Base-by-base conservation (phyloP, 2,797 vertebrate genomes). In the Cygnus olor region DNA sequence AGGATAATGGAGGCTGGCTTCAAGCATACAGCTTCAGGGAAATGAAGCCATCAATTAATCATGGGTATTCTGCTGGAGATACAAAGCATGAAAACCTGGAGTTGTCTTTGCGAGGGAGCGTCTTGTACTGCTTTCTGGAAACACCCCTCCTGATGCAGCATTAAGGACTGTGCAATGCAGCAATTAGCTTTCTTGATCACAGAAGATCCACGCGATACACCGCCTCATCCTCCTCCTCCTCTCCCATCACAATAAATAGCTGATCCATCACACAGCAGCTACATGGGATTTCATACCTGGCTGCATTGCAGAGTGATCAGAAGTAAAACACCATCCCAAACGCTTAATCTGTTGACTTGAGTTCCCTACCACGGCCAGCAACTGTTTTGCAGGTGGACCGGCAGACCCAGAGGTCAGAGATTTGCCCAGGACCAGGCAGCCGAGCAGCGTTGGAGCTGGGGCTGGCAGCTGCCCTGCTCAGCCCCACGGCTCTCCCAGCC, bases 161-260 rank as follows among this genome's bases (percentile, higher is more conserved):
- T 32, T 73, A 77, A 51, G 49, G 76, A 5, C 32, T 12, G 30
- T 2, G 3, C 36, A 56, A 54, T 14, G 47, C 3, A 16, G 20
- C 18, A 19, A 22, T 51, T 42, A 65, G 14, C 76, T 74, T 70
- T 10, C 28, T 88, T 45, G 18, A 45, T 44, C 47, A 69, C 17
- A n/a, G 40, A 40, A 8, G 24, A 4, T 8, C 45, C 8, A 15
- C 10, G 42, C 14, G 3, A 21, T 2, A 8, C 8, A 4, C 16
- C 34, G 3, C 11, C 44, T 70, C 38, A 38, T 38, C 6, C 16
- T 49, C 7, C 2, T 25, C 3, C 8, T 73, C 36, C 32, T 14
- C 18, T 34, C 5, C 45, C 24, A 6, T 13, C 38, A 54, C 57
- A 61, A 5, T 28, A 30, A 73, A 6, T 10, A 90, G 11, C 22